phyloP scores from a whole-genome alignment of 1,140 invertebrate species.

The Drosophila burlai region DNA sequence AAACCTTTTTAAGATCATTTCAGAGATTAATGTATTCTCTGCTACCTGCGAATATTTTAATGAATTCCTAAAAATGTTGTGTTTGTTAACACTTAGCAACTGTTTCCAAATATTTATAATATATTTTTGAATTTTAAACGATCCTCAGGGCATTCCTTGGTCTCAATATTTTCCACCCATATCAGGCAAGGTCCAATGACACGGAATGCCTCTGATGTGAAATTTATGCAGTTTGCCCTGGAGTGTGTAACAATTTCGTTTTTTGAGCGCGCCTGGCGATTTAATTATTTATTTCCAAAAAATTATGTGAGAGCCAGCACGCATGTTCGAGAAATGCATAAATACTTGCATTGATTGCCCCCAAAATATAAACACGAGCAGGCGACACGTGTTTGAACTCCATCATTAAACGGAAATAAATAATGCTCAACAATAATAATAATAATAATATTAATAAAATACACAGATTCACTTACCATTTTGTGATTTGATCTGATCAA shows the following conservation, averaged over 20 bases:
- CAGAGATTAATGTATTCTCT: background rate
- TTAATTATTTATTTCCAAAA: constrained; percentile 31
- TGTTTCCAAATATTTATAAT: background rate
- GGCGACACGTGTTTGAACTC: constrained; percentile 28
- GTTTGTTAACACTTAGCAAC: background rate
- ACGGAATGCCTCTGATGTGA: constrained; percentile 39
- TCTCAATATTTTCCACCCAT: background rate
- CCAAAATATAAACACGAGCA: constrained; percentile 16
- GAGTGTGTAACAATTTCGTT: constrained; percentile 56
- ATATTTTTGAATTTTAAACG: background rate
- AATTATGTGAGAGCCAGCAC: constrained; percentile 47
- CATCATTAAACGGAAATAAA: constrained; percentile 20
- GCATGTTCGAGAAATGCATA: constrained; percentile 27
- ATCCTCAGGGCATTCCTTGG: background rate
- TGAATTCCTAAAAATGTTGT: background rate
- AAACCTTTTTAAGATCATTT: background rate
- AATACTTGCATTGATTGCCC: constrained; percentile 38
- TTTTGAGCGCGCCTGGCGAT: constrained; percentile 2
- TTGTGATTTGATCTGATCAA: constrained; percentile 56
- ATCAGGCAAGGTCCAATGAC: constrained; percentile 52
- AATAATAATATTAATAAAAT: constrained; percentile 1
- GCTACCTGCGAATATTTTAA: background rate
- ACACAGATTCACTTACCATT: constrained; percentile 56
- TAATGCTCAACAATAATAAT: background rate
- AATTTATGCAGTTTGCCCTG: constrained; percentile 43